Base-by-base conservation (phyloP, 1,140 invertebrate genomes). In the Mycetomoellerius zeteki region DNA sequence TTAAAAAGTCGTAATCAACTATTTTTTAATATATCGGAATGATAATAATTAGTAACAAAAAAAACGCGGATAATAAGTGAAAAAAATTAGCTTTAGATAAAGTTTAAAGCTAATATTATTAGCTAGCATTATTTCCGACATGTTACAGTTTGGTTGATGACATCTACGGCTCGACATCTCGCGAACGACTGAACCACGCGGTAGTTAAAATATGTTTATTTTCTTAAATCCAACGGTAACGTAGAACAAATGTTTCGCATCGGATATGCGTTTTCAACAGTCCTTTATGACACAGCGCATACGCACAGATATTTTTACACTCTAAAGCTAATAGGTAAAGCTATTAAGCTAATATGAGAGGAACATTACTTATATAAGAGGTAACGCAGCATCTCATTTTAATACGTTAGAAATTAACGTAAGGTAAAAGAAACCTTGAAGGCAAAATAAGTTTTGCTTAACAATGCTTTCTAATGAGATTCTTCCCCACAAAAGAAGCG, bases 221-320 rank as follows among this genome's bases (percentile, higher is more conserved):
- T 89, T 89, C 88, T 89, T 86, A 89, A 43, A 89, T 80, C 76
- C 43, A 30, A 52, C 47, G 43, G 58, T 76, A 88, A 86, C 62
- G 50, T 30, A 60, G 60, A 72, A 81, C 71, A 89, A 89, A 89
- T 82, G 87, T 86, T 82, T 21, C 62, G 16, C 24, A 50, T 82
- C 76, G 14, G 50, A 47, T 69, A 88, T 72, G 52, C 43, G 24
- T 67, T 85, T 78, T 80, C 80, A 50, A 76, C 75, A 69, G 65
- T 27, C 52, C 88, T 89, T 86, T 88, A 89, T 54, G 73, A 89
- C 64, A 54, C 6, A 30, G 52, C 33, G 58, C 75, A 89, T 80
- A 86, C 75, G 87, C 56, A 37, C 43, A 37, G 60, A 86, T 88
- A 89, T 89, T 89, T 88, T 89, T 85, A 89, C 64, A 52, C 50